Base-by-base conservation (phyloP, 2,797 vertebrate genomes). In the Craterocephalus amniculus region DNA sequence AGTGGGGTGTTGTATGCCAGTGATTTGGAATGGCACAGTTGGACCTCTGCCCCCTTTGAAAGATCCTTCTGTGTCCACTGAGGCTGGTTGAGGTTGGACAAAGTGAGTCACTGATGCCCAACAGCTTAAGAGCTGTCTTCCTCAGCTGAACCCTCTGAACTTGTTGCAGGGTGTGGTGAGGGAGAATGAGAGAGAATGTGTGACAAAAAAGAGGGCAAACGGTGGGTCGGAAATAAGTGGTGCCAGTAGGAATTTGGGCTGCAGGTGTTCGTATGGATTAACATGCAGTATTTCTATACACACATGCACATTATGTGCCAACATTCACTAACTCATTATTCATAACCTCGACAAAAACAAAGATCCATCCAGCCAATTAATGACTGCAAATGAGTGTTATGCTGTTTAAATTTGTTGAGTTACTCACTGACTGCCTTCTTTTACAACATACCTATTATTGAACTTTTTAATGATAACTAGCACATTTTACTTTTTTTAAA, bases 41-140 rank as follows among this genome's bases (percentile, higher is more conserved):
- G 85, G 85, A 79, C 61, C 54, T 13, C 29, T 78, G 67, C 88
- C 85, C 62, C 63, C 60, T 78, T 81, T 84, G 65, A 84, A 86
- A 83, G 60, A 70, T 77, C 74, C 84, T 76, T 63, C 80, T 83
- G 77, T 68, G 83, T 88, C 84, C 82, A 67, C 70, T 55, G 77
- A 87, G 67, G 63, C 79, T 80, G 73, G 69, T 81, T 57, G 83
- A 85, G 81, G 79, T 86, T 4, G 86, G 90, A 81, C 84, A 84
- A 82, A 89, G 68, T 92, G 88, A 93, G 83, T 93, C 87, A 90
- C 82, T 78, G 80, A 87, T 88, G 86, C 83, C 87, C 88, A 76
- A 73, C 72, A 68, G 72, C 79, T 66, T 58, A 69, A 57, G 76
- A 79, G 72, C 74, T 69, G 83, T 87, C 84, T 79, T 87, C 78